Conservation (phyloP, 1,140 invertebrate genomes). For the Lasioglossum baleicum region DNA sequence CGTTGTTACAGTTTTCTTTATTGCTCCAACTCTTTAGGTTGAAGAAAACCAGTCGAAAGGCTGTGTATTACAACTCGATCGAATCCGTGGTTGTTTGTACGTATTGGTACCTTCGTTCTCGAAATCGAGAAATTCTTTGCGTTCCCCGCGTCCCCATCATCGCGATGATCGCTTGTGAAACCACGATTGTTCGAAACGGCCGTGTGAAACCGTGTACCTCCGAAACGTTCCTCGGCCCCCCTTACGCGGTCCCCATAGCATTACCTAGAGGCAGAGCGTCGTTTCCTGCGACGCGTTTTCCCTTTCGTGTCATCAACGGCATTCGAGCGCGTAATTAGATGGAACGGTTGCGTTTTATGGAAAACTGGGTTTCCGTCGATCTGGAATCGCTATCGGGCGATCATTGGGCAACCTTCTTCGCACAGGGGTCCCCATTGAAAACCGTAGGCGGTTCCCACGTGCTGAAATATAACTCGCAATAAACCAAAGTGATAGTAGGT, state of each 20-base stretch:
- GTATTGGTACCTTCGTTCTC: neutral
- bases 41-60: no score
- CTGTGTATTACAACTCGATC: no score
- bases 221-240: constrained; percentile 27
- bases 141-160: neutral
- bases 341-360: constrained; percentile 67
- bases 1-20: no score
- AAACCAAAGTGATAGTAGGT: constrained; percentile 79
- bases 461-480: constrained; percentile 78
- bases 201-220: constrained; percentile 14
- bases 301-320: constrained; percentile 54
- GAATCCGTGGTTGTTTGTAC: no score
- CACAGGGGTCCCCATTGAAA: constrained; percentile 72
- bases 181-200: neutral
- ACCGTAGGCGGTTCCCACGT: constrained; percentile 75
- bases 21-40: no score
- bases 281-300: constrained; percentile 30
- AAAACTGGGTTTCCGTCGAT: constrained; percentile 78
- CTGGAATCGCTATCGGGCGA: constrained; percentile 74
- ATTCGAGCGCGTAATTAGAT: constrained; percentile 57
- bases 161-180: constrained; percentile 21
- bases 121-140: neutral
- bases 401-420: constrained; percentile 79
- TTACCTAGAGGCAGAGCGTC: neutral
- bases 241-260: neutral